Evolutionary conservation across 2,113 vertebrate species (phyloP).

Genomic region (Grammomys dolichurus): DNA sequence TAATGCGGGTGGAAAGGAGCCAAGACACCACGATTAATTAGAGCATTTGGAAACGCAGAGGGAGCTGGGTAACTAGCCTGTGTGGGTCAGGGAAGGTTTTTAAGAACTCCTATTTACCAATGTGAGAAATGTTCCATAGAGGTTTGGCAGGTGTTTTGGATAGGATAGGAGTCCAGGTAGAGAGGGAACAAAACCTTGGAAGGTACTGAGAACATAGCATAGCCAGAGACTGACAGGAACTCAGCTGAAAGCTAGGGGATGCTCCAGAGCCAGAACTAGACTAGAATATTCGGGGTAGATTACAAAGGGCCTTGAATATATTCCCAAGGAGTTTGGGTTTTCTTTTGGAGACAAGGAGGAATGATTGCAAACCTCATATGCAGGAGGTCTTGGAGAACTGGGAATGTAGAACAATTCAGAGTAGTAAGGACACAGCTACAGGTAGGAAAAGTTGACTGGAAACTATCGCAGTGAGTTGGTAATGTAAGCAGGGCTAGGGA

Average conservation of each 20-base stretch:
- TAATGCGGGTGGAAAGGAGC: conserved; percentile 16
- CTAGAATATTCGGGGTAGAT: background rate
- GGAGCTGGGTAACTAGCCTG: background rate
- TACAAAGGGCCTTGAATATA: background rate
- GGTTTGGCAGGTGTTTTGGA: background rate
- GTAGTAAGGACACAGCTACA: background rate
- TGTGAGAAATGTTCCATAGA: background rate
- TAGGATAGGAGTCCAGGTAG: background rate
- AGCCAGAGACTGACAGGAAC: background rate
- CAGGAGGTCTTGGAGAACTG: background rate
- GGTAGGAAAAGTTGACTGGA: background rate
- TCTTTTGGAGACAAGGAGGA: background rate
- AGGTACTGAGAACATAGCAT: background rate
- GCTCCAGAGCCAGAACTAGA: background rate
- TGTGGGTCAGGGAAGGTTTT: conserved; percentile 22
- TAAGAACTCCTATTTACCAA: conserved; percentile 18
- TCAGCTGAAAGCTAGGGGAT: background rate
- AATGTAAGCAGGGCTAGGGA: background rate
- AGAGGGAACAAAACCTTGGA: background rate
- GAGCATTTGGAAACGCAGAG: conserved; percentile 22
- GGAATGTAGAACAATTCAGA: background rate
- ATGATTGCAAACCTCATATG: background rate
- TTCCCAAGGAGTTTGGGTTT: background rate
- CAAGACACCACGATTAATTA: conserved; percentile 64
- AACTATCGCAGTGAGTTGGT: background rate